phyloP scores from a whole-genome alignment of 2,797 vertebrate species.

The Trachops cirrhosus region DNA sequence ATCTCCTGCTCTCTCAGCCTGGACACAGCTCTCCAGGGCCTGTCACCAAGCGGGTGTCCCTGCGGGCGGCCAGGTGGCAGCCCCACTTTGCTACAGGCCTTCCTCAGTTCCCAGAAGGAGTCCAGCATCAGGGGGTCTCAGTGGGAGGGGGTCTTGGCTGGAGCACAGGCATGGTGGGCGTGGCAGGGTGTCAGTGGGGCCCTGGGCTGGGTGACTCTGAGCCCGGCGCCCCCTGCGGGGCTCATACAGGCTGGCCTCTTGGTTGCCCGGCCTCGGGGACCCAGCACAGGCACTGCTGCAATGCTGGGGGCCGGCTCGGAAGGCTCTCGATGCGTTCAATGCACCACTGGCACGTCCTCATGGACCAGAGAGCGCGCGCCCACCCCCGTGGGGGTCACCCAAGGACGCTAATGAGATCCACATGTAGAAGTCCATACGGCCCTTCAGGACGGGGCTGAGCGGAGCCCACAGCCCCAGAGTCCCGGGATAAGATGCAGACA shows the following conservation, averaged over 20 bases:
- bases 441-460: not conserved
- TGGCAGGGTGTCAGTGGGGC: no score
- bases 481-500: not conserved
- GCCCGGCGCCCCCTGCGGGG: not conserved
- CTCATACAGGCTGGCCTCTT: fast-evolving
- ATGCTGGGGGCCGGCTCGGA: not conserved
- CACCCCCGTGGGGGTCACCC: not conserved
- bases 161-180: not conserved
- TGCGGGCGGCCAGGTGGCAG: not conserved
- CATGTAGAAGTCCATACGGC: fast-evolving
- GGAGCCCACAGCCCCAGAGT: not conserved
- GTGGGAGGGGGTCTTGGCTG: not conserved
- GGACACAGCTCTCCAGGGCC: not conserved
- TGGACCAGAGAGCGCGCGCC: not conserved
- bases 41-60: not conserved
- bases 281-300: not conserved
- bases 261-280: not conserved
- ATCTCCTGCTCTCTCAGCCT: not conserved
- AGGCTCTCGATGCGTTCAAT: not conserved
- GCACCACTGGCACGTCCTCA: fast-evolving
- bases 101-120: not conserved
- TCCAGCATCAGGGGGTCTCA: not conserved
- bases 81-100: not conserved
- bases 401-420: not conserved
- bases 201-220: not conserved